Conservation (phyloP, 2,888 invertebrate species). For the Nebria salina region DNA sequence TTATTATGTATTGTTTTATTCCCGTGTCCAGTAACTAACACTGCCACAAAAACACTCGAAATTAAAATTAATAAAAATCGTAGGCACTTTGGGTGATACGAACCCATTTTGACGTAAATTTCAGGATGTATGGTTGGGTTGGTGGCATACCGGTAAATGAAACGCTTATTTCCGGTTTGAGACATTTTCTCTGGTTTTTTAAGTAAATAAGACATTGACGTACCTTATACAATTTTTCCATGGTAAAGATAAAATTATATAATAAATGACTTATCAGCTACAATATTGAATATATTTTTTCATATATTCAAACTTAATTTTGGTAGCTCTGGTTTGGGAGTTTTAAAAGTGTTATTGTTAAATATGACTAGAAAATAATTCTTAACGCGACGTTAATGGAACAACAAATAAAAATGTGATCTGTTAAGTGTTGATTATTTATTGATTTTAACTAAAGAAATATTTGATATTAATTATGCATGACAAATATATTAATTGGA, state of each 20-base stretch:
- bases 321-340: not conserved
- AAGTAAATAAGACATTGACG: slow-evolving; percentile 1
- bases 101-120: not conserved
- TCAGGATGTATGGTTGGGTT: not conserved
- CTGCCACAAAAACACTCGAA: slow-evolving; percentile 21
- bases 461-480: not conserved
- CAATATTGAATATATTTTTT: not conserved
- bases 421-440: not conserved
- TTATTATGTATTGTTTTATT: slow-evolving; percentile 8
- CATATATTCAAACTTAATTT: not conserved
- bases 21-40: slow-evolving; percentile 24
- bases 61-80: not conserved
- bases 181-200: not conserved
- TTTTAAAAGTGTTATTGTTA: not conserved
- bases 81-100: not conserved
- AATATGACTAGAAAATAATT: not conserved
- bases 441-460: not conserved
- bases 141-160: not conserved
- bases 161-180: not conserved
- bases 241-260: not conserved
- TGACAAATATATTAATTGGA: not conserved
- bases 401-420: not conserved
- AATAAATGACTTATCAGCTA: not conserved
- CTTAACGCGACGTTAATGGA: not conserved
- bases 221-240: not conserved